Percentiles rank a stretch among this genome's conserved stretches.
Evolutionary conservation across 2,113 vertebrate genomes (phyloP).

Genomic region (Craseonycteris thonglongyai): DNA sequence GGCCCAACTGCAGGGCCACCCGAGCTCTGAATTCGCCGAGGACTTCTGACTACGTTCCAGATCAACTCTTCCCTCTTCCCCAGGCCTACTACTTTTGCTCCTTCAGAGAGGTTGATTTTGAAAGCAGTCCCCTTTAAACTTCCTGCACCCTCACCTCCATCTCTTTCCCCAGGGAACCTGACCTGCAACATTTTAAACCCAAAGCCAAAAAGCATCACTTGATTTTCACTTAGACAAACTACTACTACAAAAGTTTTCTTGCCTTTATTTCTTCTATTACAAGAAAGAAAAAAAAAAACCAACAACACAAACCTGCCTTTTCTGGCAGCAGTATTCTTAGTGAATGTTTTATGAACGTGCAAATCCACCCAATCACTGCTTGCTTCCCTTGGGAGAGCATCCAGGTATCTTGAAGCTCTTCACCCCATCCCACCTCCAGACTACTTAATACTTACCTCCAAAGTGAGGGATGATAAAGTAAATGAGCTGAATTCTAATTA

Average conservation of each 20-base stretch:
- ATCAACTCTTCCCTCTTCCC: neutral
- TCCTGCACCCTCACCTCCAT: neutral
- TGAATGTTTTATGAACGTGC: neutral
- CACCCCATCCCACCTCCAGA: neutral
- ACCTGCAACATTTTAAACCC: neutral
- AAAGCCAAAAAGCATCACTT: neutral
- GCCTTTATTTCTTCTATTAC: neutral
- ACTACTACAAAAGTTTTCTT: neutral
- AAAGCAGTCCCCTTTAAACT: neutral
- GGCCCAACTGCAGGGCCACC: neutral
- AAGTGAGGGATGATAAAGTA: neutral
- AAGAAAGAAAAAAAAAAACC: neutral
- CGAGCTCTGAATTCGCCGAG: neutral
- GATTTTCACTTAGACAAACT: neutral
- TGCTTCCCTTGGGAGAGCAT: neutral
- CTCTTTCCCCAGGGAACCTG: neutral
- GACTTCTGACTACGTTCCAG: neutral
- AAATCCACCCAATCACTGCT: neutral
- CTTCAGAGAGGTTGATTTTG: neutral
- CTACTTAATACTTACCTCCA: neutral
- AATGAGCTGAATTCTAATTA: neutral
- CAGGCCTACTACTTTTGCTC: neutral
- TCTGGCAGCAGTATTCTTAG: neutral
- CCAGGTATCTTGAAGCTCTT: neutral
- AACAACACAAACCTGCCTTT: neutral